Conservation (phyloP, 2,888 invertebrate genomes). For the Subacronicta megacephala region DNA sequence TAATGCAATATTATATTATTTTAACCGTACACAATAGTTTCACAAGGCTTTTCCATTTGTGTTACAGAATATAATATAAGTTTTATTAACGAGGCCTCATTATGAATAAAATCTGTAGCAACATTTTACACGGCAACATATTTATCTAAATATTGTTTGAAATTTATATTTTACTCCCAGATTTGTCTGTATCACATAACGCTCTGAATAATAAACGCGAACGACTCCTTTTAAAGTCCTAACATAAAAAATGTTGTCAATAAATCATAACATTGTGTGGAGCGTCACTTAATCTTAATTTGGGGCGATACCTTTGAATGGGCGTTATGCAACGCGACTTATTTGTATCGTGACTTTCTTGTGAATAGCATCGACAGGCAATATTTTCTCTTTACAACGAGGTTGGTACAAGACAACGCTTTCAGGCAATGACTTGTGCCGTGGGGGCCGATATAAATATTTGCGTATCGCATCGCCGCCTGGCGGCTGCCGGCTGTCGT, state of each 20-base stretch:
- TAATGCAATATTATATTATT: no score
- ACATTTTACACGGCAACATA: constrained; percentile 13
- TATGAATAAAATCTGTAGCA: constrained; percentile 28
- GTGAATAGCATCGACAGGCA: constrained; percentile 79
- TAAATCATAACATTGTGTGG: constrained; percentile 62
- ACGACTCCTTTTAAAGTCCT: constrained; percentile 34
- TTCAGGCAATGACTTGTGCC: constrained; percentile 83
- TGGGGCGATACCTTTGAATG: constrained; percentile 58
- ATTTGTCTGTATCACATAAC: constrained; percentile 30
- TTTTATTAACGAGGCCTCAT: constrained; percentile 44
- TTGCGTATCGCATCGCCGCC: constrained; percentile 78
- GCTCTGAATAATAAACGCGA: constrained; percentile 38
- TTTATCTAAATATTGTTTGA: constrained; percentile 24
- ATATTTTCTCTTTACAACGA: constrained; percentile 79
- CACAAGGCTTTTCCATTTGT: constrained; percentile 50
- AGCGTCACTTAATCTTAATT: constrained; percentile 74
- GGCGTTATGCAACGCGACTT: constrained; percentile 65
- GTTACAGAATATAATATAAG: constrained; percentile 18
- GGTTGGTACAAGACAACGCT: constrained; percentile 83
- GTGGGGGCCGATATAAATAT: constrained; percentile 78
- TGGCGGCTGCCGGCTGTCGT: constrained; percentile 61
- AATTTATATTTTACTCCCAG: constrained; percentile 25
- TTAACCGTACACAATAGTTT: constrained; percentile 19
- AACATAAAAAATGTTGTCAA: constrained; percentile 55
- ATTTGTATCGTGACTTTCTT: constrained; percentile 72